Evolutionary conservation across 1,140 invertebrate species (phyloP).

Genomic region (Micrasema minimum): DNA sequence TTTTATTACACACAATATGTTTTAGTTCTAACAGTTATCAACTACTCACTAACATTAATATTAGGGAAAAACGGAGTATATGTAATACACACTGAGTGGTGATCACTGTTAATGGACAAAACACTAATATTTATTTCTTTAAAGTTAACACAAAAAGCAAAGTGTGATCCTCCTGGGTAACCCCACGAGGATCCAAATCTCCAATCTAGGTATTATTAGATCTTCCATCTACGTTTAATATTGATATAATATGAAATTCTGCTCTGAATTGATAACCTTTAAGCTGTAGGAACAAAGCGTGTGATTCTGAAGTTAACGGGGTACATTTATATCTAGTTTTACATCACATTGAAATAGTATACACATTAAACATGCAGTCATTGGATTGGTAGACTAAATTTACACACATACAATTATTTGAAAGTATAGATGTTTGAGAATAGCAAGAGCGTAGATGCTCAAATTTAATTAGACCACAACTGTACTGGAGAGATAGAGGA

Average conservation of each 20-base stretch:
- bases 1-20: too few relatives aligned
- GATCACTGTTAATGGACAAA: constrained; percentile 20
- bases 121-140: constrained; percentile 8
- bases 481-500: too few relatives aligned
- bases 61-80: constrained; percentile 8
- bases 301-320: background rate
- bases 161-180: constrained; percentile 19
- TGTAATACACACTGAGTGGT: constrained; percentile 5
- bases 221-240: too few relatives aligned
- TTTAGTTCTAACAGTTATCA: constrained; percentile 20
- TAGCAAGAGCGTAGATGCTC: too few relatives aligned
- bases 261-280: too few relatives aligned
- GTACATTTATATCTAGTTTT: constrained; percentile 28
- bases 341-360: constrained; percentile 24
- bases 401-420: too few relatives aligned
- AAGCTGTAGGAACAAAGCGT: constrained; percentile 5
- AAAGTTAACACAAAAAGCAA: constrained; percentile 28
- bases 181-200: too few relatives aligned
- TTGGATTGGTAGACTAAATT: too few relatives aligned
- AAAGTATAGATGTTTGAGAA: too few relatives aligned
- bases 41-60: constrained; percentile 19
- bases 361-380: constrained; percentile 33
- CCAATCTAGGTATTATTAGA: too few relatives aligned
- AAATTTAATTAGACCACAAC: too few relatives aligned
- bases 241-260: too few relatives aligned